These are phyloP conservation scores for Graptemys geographica DNA, from an alignment of 2,797 vertebrate genomes.

Conservation along the genomic window DNA sequence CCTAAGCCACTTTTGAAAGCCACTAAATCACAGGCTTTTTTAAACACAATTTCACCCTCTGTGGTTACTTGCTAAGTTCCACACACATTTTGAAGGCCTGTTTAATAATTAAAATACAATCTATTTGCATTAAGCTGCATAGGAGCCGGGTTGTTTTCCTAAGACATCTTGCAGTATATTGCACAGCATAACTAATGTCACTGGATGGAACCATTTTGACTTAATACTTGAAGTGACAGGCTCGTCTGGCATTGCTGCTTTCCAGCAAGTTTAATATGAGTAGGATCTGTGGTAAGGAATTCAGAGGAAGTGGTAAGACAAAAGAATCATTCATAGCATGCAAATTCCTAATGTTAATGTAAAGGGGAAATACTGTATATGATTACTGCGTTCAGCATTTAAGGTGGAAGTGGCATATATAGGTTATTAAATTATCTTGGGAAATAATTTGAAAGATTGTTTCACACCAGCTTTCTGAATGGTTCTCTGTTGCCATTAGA, in stretches of 20 bases:
- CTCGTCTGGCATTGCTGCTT: neutral
- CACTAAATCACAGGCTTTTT: neutral
- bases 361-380: neutral
- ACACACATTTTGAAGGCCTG: neutral
- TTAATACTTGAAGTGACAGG: neutral
- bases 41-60: constrained; percentile 7
- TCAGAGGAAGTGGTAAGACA: constrained; percentile 1
- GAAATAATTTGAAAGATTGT: neutral
- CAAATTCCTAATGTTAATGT: neutral
- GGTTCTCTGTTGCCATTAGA: constrained; percentile 34
- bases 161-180: fast-evolving
- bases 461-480: constrained; percentile 13
- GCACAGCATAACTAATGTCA: neutral
- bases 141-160: neutral
- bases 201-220: neutral
- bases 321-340: neutral
- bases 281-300: neutral
- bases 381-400: neutral
- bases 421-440: neutral
- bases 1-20: neutral
- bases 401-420: neutral
- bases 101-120: neutral
- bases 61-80: neutral
- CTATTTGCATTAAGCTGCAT: neutral
- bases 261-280: neutral